Evolutionary conservation across 2,113 vertebrate genomes (phyloP).

Genomic region (Marmota flaviventris): DNA sequence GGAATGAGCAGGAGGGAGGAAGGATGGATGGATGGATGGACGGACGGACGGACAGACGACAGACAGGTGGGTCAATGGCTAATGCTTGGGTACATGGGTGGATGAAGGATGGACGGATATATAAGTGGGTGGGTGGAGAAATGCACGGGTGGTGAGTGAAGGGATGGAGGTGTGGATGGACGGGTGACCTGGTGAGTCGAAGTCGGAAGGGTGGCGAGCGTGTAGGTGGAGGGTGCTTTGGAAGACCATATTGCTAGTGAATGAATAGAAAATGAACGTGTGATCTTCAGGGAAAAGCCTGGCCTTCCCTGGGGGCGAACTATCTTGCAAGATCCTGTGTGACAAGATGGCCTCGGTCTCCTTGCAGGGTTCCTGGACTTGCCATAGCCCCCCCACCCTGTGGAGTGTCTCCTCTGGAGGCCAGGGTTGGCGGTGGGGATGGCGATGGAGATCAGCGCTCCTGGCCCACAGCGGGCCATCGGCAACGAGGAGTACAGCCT

Average conservation of each 20-base stretch:
- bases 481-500: constrained; percentile 94
- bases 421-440: constrained; percentile 46
- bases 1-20: too few relatives aligned
- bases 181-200: too few relatives aligned
- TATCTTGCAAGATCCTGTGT: not conserved
- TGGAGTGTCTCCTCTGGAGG: not conserved
- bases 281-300: too few relatives aligned
- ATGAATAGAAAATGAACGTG: not conserved
- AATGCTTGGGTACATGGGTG: not conserved
- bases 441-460: constrained; percentile 80
- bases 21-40: not conserved
- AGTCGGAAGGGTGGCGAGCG: not conserved
- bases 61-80: not conserved
- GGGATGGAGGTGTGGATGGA: accelerated
- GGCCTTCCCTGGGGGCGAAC: not conserved
- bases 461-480: constrained; percentile 76
- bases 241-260: not conserved
- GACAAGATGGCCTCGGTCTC: constrained; percentile 1
- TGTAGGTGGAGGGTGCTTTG: not conserved
- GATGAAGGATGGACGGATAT: too few relatives aligned
- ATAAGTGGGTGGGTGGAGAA: not conserved
- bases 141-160: accelerated
- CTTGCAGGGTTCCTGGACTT: constrained; percentile 34
- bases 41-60: too few relatives aligned
- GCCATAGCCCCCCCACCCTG: not conserved